Conservation (phyloP, 1,140 invertebrate species). For the Zaprionus nigranus region DNA sequence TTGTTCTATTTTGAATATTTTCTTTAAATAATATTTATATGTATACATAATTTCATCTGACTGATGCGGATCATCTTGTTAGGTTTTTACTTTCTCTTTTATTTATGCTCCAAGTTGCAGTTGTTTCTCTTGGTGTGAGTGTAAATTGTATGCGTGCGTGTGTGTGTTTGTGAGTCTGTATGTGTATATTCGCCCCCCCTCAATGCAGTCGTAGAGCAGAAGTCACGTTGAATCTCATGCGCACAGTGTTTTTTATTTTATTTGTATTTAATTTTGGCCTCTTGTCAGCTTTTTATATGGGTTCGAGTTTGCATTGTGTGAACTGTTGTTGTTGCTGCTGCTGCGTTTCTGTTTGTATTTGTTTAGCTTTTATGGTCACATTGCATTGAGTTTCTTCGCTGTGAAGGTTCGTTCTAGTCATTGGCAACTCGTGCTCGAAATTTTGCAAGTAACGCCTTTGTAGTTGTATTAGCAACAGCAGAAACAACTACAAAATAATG, state of each 20-base stretch:
- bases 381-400: slow-evolving; percentile 56
- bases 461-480: background rate
- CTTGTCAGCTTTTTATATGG: slow-evolving; percentile 64
- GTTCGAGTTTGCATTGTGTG: slow-evolving; percentile 41
- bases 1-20: slow-evolving; percentile 62
- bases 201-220: slow-evolving; percentile 34
- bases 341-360: slow-evolving; percentile 29
- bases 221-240: slow-evolving; percentile 62
- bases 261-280: slow-evolving; percentile 59
- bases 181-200: slow-evolving; percentile 33
- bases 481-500: slow-evolving; percentile 25
- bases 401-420: slow-evolving; percentile 46
- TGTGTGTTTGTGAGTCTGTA: slow-evolving; percentile 19
- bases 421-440: slow-evolving; percentile 49
- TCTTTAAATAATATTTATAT: slow-evolving; percentile 23
- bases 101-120: slow-evolving; percentile 66
- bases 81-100: slow-evolving; percentile 78
- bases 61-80: slow-evolving; percentile 55
- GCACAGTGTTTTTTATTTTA: slow-evolving; percentile 51
- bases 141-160: background rate
- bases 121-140: slow-evolving; percentile 6
- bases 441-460: slow-evolving; percentile 58
- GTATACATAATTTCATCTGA: slow-evolving; percentile 19
- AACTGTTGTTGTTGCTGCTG: slow-evolving; percentile 19
- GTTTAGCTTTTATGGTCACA: slow-evolving; percentile 57